These are phyloP conservation scores for Yponomeuta evonymella DNA, from an alignment of 2,888 invertebrate genomes.

Conservation along the genomic window DNA sequence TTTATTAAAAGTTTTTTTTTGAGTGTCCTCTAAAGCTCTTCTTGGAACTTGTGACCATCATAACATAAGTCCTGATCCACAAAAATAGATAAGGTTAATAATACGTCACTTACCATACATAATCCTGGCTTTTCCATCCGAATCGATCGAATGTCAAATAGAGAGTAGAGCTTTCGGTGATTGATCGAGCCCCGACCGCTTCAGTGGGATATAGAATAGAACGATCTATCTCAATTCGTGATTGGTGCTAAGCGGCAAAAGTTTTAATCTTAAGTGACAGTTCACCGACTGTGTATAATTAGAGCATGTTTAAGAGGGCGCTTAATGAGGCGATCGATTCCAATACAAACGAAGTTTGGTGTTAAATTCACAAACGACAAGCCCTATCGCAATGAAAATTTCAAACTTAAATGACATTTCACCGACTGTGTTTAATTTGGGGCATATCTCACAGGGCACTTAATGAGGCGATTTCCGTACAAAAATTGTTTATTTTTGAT, in stretches of 20 bases:
- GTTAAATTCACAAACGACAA: background rate
- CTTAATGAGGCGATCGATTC: background rate
- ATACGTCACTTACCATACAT: no score
- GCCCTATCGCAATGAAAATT: background rate
- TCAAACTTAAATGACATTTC: slow-evolving; percentile 3
- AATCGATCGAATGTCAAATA: background rate
- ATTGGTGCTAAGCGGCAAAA: slow-evolving; percentile 4
- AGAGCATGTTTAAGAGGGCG: background rate
- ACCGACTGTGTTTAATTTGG: background rate
- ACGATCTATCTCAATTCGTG: slow-evolving; percentile 10
- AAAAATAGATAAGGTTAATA: no score
- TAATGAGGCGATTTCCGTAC: no score
- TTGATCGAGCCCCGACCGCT: slow-evolving; percentile 1
- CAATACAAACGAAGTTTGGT: no score
- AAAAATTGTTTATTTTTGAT: no score
- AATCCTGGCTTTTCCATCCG: no score
- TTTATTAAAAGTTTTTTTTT: no score
- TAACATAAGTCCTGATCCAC: no score
- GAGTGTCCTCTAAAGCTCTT: no score
- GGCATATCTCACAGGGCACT: no score
- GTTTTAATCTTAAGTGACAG: slow-evolving; percentile 1
- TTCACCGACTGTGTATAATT: background rate
- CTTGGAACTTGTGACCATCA: no score
- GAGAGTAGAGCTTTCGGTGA: background rate
- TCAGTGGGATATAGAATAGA: slow-evolving; percentile 1